Evolutionary conservation across 2,113 vertebrate species (phyloP).

Genomic region (Myotis lucifugus): DNA sequence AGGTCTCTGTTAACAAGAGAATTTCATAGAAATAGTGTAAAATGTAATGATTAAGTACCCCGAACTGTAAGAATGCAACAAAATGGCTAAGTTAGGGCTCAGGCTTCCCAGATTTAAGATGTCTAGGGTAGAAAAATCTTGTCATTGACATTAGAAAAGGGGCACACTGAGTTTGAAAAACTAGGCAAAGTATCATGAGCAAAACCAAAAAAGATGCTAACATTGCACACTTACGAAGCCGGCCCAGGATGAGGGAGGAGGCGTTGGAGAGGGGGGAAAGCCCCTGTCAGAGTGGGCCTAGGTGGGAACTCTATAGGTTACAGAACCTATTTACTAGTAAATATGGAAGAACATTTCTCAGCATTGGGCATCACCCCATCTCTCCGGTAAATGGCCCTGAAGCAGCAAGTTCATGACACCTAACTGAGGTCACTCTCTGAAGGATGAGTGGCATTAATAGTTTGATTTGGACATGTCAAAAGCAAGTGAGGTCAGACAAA

Average conservation of each 20-base stretch:
- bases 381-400: background rate
- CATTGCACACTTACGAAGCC: background rate
- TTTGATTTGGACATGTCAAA: conserved; percentile 1
- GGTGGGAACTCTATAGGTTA: background rate
- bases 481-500: background rate
- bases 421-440: background rate
- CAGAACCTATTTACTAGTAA: background rate
- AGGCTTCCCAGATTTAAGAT: background rate
- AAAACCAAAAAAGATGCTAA: conserved; percentile 16
- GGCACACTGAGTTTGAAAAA: background rate
- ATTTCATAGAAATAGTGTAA: background rate
- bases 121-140: background rate
- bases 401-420: background rate
- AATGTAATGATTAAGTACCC: background rate
- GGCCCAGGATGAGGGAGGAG: background rate
- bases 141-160: background rate
- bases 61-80: background rate
- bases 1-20: background rate
- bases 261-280: rapidly evolving
- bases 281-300: background rate
- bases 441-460: background rate
- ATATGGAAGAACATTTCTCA: background rate
- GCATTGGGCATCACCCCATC: background rate
- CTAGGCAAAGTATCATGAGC: background rate
- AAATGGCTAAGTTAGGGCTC: background rate